Base-by-base conservation (phyloP, 2,113 vertebrate species). In the Aptenodytes forsteri region DNA sequence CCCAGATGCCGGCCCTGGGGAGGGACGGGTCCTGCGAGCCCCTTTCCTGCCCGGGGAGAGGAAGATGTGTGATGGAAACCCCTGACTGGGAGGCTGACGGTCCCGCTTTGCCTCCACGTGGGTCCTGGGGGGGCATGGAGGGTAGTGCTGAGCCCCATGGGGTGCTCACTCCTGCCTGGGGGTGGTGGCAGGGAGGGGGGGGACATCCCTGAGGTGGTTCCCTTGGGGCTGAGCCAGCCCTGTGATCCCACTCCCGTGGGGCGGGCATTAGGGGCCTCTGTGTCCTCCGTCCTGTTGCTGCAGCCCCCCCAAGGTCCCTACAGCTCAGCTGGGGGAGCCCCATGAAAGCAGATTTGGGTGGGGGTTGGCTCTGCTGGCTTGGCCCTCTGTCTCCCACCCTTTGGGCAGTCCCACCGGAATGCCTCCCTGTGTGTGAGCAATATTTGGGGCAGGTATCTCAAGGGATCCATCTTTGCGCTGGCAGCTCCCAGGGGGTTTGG, bases 71-170 rank as follows among this genome's bases (percentile, higher is more conserved):
- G 5, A 27, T 91, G 58, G 70, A 75, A 89, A 23, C 50, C 38
- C 59, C 50, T 0, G 0, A 7, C 38, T 2, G 38, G 76, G 69
- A 58, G 61, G 26, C 47, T 70, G 82, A 34, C 7, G 20, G 40
- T 93, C 46, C 83, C 3, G 0, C 38, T 90, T 54, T 83, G 11
- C 85, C 38, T 89, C 58, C 0, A 0, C 9, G 4, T 1, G 13
- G 17, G n/a, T 77, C 71, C 59, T 9, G 21, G 5, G 56, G 56
- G 20, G 10, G 22, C 44, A 22, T 2, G 3, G 34, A 78, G 22
- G 77, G 20, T 25, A 34, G 27, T 30, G 87, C 87, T 42, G 52
- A 67, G 69, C 77, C 87, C 69, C 32, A 6, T 0, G 0, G 77
- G 64, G 5, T 26, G 29, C 27, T 49, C 1, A 2, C 7, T 30